These are phyloP conservation scores for Manis javanica DNA, from an alignment of 2,797 vertebrate genomes.

Conservation along the genomic window DNA sequence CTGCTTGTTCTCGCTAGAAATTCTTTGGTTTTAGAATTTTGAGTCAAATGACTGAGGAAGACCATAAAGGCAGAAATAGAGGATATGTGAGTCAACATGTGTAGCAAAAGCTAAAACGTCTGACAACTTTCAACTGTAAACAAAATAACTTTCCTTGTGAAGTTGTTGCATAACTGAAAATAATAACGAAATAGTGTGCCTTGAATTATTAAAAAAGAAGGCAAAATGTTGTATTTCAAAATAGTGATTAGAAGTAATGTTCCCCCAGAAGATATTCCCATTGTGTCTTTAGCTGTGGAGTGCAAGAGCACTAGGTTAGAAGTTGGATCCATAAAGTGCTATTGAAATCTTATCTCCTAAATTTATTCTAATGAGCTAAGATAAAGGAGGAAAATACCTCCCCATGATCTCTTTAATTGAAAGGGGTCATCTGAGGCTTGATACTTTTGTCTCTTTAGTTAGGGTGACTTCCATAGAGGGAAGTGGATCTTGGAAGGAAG, in stretches of 20 bases:
- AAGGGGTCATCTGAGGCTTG: constrained; percentile 21
- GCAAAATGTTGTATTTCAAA: constrained; percentile 36
- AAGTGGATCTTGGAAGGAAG: constrained; percentile 25
- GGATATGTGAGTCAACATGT: not conserved
- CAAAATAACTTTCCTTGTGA: constrained; percentile 1
- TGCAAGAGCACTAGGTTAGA: not conserved
- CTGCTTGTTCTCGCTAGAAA: constrained; percentile 38
- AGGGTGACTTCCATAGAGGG: not conserved
- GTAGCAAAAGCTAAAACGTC: not conserved
- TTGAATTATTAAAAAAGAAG: constrained; percentile 32
- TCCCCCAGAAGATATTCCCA: not conserved
- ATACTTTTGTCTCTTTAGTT: constrained; percentile 50
- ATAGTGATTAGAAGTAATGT: not conserved
- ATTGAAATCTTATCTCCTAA: constrained; percentile 31
- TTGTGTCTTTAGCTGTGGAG: not conserved
- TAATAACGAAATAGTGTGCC: not conserved
- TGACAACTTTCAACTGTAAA: not conserved
- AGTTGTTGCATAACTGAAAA: constrained; percentile 34
- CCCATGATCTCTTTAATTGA: constrained; percentile 10
- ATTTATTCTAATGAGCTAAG: constrained; percentile 28
- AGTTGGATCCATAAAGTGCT: constrained; percentile 30
- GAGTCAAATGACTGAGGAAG: not conserved
- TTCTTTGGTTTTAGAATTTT: constrained; percentile 20
- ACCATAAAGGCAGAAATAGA: constrained; percentile 1
- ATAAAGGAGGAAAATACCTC: constrained; percentile 30